phyloP scores from a whole-genome alignment of 2,113 vertebrate genomes.

The Anarhynchus alexandrinus region DNA sequence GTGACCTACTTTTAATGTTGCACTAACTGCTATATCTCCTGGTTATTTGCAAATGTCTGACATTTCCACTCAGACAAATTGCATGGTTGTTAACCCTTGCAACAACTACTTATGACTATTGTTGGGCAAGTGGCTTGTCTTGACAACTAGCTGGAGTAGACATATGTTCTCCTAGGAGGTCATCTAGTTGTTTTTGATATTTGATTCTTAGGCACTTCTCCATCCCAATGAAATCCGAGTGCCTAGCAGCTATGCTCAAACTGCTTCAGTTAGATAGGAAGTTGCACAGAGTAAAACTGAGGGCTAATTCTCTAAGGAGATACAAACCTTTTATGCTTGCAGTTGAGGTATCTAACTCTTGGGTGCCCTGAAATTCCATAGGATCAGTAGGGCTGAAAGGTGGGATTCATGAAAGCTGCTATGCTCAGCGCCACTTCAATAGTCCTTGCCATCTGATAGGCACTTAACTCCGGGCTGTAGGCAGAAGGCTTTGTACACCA shows the following conservation, averaged over 20 bases:
- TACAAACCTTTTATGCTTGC: neutral
- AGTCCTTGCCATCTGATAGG: neutral
- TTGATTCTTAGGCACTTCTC: neutral
- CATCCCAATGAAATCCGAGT: neutral
- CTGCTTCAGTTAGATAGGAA: neutral
- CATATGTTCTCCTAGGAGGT: neutral
- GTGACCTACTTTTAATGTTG: neutral
- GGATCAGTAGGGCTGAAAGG: neutral
- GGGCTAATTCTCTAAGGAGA: neutral
- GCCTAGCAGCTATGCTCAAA: neutral
- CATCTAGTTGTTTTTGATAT: neutral
- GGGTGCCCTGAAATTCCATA: neutral
- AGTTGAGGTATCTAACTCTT: neutral
- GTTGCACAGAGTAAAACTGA: neutral
- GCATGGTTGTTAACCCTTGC: neutral
- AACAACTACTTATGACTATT: neutral
- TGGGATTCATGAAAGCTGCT: neutral
- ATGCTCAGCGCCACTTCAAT: neutral
- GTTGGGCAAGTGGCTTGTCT: neutral
- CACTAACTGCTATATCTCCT: neutral
- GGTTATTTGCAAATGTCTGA: neutral
- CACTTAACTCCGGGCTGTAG: neutral
- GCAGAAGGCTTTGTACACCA: neutral
- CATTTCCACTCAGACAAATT: neutral
- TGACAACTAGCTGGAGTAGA: neutral